A percentile compares a stretch with the other conserved stretches of the same genome.
Conservation (phyloP, 1,140 invertebrate species). For the Drosophila navojoa region DNA sequence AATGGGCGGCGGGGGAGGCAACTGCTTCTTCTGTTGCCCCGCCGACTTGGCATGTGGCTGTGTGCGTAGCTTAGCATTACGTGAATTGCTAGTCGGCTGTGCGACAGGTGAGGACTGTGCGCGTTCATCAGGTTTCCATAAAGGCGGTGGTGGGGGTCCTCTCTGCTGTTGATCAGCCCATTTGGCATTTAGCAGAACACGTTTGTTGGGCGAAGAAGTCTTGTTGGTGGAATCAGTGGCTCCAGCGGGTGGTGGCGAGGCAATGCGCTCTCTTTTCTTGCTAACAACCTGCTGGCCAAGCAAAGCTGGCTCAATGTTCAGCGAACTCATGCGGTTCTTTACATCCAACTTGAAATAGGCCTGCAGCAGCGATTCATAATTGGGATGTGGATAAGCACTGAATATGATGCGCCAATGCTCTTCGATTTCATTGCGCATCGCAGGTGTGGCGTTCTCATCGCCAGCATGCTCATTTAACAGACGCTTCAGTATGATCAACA, state of each 20-base stretch:
- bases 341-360: constrained; percentile 77
- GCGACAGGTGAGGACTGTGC: neutral
- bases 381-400: constrained; percentile 81
- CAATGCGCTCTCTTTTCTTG: constrained; percentile 4
- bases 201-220: constrained; percentile 9
- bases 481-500: constrained; percentile 83
- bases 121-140: constrained; percentile 20
- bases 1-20: constrained; percentile 23
- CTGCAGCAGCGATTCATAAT: constrained; percentile 84
- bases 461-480: constrained; percentile 80
- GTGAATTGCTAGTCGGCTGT: constrained; percentile 10
- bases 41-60: neutral
- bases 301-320: constrained; percentile 66
- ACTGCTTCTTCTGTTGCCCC: neutral
- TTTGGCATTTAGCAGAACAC: constrained; percentile 2
- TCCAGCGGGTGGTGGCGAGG: constrained; percentile 37
- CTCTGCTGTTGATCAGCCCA: constrained; percentile 9
- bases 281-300: constrained; percentile 50
- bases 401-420: constrained; percentile 85
- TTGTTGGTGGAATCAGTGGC: constrained; percentile 13
- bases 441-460: constrained; percentile 77
- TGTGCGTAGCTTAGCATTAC: constrained; percentile 24
- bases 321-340: constrained; percentile 57
- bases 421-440: constrained; percentile 84
- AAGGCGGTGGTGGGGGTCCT: constrained; percentile 5